Evolutionary conservation across 1,140 invertebrate species (phyloP), one percentile per base, ranked within the genome.

Genomic region (Kradibia gibbosae): DNA sequence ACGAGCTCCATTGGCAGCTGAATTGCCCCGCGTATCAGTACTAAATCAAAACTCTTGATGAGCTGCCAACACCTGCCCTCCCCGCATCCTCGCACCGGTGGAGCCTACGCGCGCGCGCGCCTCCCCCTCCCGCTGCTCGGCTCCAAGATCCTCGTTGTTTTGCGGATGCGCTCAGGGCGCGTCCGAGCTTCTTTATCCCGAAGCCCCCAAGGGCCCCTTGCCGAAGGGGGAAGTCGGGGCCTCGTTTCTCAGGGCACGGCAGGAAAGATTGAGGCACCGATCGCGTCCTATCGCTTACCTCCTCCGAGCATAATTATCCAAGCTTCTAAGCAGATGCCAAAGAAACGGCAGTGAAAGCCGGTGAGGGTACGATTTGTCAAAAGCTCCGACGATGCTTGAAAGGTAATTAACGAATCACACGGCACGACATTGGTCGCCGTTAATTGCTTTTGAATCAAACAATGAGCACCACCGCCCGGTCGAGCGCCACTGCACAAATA

Each of bases 381-480:
- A 53, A 70, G 20, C 0, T 31, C 48, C n/a, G 36, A 8, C 48
- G 36, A 31, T 45, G 45, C 34, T 15, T 72, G 25, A 78, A 55
- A 65, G n/a, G 31, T 25, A 57, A 53, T n/a, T 78, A 53, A 78
- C 3, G 48, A 25, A 78, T 78, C 10, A 15, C 39, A 48, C 8
- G 22, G 39, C 76, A 72, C 36, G 53, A 79, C n/a, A 67, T 79
- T 79, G 45, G 15, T n/a, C n/a, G 1, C 17, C 25, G 48, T 50
- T 80, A 62, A 81, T 80, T 73, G 28, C 53, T 80, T 80, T 65
- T 15, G 22, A 70, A 78, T 70, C 62, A 11, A 0, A 5, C 17
- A 36, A 36, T 22, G 2, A 1, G 48, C 5, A 8, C 34, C 5
- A 39, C 10, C 1, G 10, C 50, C 13, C 17, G 25, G 13, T 25